These are phyloP conservation scores for Smittia aterrima DNA, from an alignment of 2,888 invertebrate genomes.

Conservation along the genomic window DNA sequence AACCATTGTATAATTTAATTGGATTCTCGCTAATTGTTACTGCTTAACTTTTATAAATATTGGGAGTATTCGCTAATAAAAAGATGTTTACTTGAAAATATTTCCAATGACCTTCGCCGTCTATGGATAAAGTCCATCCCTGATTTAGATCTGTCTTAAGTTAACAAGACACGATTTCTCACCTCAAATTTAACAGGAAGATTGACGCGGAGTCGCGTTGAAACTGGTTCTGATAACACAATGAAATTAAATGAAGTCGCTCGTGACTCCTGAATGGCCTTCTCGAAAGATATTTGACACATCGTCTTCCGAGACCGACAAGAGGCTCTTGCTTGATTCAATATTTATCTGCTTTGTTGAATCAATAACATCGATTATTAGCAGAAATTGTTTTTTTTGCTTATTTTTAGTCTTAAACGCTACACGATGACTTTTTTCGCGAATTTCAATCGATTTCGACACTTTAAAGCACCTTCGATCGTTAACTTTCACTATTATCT, in stretches of 20 bases:
- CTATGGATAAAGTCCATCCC: too few species aligned
- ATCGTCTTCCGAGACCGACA: neutral
- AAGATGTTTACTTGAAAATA: too few species aligned
- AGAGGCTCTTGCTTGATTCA: constrained; percentile 4
- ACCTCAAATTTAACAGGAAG: neutral
- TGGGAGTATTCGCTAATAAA: too few species aligned
- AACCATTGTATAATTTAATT: neutral
- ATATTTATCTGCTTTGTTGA: constrained; percentile 4
- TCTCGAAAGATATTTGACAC: neutral
- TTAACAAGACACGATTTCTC: neutral
- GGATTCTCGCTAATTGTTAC: neutral
- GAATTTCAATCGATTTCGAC: neutral
- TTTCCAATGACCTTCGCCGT: too few species aligned
- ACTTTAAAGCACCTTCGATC: neutral
- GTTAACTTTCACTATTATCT: neutral
- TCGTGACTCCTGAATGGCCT: constrained; percentile 10
- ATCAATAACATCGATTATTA: constrained; percentile 12
- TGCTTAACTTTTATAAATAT: too few species aligned
- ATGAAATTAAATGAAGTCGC: neutral
- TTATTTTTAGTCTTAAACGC: neutral
- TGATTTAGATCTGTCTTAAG: neutral
- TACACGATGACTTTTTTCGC: neutral
- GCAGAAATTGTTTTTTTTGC: neutral
- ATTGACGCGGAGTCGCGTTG: neutral
- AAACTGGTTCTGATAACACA: neutral